Percentiles rank a stretch among this genome's conserved stretches.
Evolutionary conservation across 2,888 invertebrate genomes (phyloP).

Genomic region (Pelosia muscerda): DNA sequence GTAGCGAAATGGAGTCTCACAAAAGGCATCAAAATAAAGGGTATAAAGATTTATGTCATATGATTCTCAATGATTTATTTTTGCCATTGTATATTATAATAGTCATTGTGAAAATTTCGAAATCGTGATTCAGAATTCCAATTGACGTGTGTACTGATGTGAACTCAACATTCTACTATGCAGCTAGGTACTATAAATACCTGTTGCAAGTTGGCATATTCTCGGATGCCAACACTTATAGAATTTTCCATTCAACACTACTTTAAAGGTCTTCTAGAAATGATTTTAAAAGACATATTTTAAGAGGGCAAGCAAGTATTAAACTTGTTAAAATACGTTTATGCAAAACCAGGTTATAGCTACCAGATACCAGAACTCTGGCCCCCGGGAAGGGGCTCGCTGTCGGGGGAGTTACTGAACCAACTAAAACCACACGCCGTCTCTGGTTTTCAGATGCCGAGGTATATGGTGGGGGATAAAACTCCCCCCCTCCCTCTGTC

Average conservation of each 20-base stretch:
- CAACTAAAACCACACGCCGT: no score
- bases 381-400: no score
- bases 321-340: no score
- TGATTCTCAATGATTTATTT: background rate
- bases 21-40: background rate
- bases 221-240: background rate
- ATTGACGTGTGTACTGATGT: background rate
- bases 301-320: background rate
- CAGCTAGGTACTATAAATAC: conserved; percentile 13
- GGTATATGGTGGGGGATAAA: no score
- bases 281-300: no score
- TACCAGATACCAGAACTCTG: no score
- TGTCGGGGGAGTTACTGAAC: no score
- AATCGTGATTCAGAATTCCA: background rate
- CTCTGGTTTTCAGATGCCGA: no score
- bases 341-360: no score
- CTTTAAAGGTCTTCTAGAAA: no score
- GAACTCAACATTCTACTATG: background rate
- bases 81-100: background rate
- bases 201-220: conserved; percentile 3
- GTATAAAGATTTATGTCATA: background rate
- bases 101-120: background rate
- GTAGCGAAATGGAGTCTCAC: background rate
- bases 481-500: no score
- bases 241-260: background rate